phyloP scores from a whole-genome alignment of 2,113 vertebrate species.

The Puffinus mauretanicus region DNA sequence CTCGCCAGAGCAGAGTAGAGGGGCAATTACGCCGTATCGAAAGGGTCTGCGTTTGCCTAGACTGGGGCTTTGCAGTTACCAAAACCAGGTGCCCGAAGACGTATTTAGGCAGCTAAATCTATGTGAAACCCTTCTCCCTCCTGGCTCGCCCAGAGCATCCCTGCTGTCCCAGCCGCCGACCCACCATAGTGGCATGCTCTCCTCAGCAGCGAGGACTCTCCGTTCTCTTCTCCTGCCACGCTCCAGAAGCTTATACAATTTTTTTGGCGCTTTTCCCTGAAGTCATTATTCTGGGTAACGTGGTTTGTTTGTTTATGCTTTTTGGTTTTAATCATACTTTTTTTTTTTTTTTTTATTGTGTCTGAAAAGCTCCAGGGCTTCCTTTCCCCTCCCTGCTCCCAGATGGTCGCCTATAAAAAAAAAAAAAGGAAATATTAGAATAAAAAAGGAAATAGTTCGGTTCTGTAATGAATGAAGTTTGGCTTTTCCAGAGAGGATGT shows the following conservation, averaged over 20 bases:
- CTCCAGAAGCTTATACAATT: constrained; percentile 38
- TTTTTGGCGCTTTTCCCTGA: neutral
- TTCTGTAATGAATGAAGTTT: constrained; percentile 36
- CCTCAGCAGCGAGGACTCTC: neutral
- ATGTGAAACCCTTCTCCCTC: neutral
- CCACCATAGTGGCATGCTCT: neutral
- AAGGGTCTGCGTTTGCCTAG: neutral
- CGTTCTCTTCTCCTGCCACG: neutral
- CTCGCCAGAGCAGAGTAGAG: neutral
- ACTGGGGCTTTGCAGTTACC: accelerated
- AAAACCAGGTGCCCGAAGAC: neutral
- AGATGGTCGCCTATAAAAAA: neutral
- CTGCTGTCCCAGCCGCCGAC: neutral
- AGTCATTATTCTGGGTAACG: constrained; percentile 49
- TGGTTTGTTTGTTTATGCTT: constrained; percentile 40
- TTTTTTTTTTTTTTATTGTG: neutral
- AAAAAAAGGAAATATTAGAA: constrained; percentile 80
- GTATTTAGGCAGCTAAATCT: neutral
- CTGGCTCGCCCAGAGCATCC: neutral
- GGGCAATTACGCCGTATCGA: accelerated
- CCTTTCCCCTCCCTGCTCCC: neutral
- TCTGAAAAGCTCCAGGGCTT: neutral
- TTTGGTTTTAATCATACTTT: constrained; percentile 1
- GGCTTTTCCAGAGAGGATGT: constrained; percentile 76
- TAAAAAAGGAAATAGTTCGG: constrained; percentile 81